Conservation (phyloP, 2,113 vertebrate species). For the Orcinus orca region DNA sequence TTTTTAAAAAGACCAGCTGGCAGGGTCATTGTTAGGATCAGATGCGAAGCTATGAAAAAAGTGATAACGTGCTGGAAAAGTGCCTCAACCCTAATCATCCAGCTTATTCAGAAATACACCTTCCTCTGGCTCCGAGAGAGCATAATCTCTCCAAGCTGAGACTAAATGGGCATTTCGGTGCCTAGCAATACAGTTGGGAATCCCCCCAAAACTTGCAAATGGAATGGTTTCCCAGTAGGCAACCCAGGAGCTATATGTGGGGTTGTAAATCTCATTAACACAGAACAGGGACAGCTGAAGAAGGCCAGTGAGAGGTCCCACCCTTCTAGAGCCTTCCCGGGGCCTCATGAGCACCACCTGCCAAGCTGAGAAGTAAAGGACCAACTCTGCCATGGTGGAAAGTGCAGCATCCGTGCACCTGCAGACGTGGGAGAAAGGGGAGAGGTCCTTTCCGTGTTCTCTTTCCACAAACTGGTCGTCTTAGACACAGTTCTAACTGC, state of each 20-base stretch:
- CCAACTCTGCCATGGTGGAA: accelerated
- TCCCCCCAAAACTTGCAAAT: neutral
- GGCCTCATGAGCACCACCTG: neutral
- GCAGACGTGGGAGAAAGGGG: neutral
- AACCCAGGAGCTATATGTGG: neutral
- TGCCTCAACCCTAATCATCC: neutral
- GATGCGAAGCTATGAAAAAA: neutral
- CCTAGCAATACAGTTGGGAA: neutral
- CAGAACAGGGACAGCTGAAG: neutral
- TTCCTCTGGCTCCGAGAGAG: neutral
- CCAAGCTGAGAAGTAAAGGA: neutral
- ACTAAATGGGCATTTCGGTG: neutral
- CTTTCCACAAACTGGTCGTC: neutral
- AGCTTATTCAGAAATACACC: neutral
- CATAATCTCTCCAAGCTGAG: neutral
- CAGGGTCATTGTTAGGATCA: neutral
- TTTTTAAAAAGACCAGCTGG: neutral
- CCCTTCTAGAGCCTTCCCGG: neutral
- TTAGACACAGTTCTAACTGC: neutral
- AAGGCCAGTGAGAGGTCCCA: neutral
- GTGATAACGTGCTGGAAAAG: neutral
- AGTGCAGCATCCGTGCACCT: neutral
- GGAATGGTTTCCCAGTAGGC: neutral
- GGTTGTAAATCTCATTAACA: neutral
- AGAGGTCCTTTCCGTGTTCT: neutral